phyloP scores from a whole-genome alignment of 2,113 vertebrate species.

The Beaufortia kweichowensis region DNA sequence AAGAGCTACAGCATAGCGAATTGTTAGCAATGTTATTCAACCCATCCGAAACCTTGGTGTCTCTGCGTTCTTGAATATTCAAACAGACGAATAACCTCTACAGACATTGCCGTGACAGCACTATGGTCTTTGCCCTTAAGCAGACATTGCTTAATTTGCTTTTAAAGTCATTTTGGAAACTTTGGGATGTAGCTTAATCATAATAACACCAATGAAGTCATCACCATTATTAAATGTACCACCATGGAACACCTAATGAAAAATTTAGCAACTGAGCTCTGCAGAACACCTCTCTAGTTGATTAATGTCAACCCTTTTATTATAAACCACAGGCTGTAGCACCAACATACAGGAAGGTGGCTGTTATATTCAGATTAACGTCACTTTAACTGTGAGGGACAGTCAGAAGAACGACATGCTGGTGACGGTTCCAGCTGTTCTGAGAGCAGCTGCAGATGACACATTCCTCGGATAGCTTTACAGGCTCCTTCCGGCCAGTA shows the following conservation, averaged over 20 bases:
- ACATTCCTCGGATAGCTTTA: conserved; percentile 50
- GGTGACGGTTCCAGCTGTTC: conserved; percentile 58
- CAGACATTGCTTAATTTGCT: conserved; percentile 58
- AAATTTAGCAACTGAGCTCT: neutral
- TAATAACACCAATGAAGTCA: neutral
- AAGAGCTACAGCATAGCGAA: neutral
- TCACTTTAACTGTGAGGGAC: conserved; percentile 20
- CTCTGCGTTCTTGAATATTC: neutral
- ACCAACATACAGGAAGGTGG: neutral
- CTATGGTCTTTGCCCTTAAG: conserved; percentile 69
- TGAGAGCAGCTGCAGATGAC: conserved; percentile 61
- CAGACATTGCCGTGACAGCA: conserved; percentile 65
- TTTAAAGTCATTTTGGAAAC: conserved; percentile 45
- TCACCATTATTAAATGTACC: neutral
- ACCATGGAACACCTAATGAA: neutral
- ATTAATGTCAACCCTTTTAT: neutral
- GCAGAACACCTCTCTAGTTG: neutral
- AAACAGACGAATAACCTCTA: conserved; percentile 12
- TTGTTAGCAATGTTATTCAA: neutral
- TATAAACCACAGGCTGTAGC: neutral
- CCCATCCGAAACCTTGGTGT: neutral
- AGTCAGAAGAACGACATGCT: conserved; percentile 14
- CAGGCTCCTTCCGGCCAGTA: conserved; percentile 55
- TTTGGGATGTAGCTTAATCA: conserved; percentile 38
- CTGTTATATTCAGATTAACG: conserved; percentile 19